Percentiles rank a stretch among this genome's conserved stretches.
phyloP scores from a whole-genome alignment of 2,113 vertebrate genomes.

The Thermophis baileyi region DNA sequence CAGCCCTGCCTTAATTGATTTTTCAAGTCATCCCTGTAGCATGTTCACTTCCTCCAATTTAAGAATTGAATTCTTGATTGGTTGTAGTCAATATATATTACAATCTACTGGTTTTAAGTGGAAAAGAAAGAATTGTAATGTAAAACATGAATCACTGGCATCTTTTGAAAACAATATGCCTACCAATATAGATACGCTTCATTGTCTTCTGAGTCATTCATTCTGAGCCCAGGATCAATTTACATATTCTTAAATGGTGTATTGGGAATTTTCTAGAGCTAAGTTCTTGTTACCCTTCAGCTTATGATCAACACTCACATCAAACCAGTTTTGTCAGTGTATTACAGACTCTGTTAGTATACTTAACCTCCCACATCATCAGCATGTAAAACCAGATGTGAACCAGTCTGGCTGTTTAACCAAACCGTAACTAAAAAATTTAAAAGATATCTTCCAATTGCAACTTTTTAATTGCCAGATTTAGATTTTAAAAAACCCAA shows the following conservation, averaged over 20 bases:
- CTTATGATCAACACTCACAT: not conserved
- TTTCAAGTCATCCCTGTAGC: not conserved
- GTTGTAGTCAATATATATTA: not conserved
- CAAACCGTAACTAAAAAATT: not conserved
- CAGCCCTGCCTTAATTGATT: not conserved
- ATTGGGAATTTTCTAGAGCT: not conserved
- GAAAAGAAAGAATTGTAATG: not conserved
- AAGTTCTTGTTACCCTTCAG: not conserved
- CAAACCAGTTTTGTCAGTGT: not conserved
- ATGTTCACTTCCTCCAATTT: not conserved
- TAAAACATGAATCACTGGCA: not conserved
- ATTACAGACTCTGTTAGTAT: not conserved
- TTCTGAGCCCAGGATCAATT: not conserved
- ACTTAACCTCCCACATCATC: not conserved
- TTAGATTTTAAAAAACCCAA: not conserved
- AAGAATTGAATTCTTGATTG: not conserved
- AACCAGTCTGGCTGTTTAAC: not conserved
- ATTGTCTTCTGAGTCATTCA: not conserved
- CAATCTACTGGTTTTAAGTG: not conserved
- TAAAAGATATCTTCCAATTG: not conserved
- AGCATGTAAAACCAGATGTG: not conserved
- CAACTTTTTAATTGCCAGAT: not conserved
- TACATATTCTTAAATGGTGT: not conserved
- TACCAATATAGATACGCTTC: not conserved
- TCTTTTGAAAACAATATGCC: not conserved